These are phyloP conservation scores for Cepphus grylle DNA, from an alignment of 2,113 vertebrate species.

Conservation along the genomic window DNA sequence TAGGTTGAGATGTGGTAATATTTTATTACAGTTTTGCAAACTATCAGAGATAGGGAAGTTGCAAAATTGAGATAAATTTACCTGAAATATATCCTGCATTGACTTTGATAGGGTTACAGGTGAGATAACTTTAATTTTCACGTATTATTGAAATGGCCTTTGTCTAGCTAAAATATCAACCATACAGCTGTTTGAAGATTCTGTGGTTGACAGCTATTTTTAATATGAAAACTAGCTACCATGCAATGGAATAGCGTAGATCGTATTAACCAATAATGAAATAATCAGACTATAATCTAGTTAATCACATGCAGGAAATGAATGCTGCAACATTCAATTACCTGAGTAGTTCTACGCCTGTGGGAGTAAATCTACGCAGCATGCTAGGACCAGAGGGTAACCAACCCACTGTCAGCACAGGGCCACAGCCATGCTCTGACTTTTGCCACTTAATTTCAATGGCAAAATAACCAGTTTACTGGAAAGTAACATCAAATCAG, in stretches of 20 bases:
- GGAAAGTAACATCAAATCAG: neutral
- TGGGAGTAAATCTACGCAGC: neutral
- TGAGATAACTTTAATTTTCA: neutral
- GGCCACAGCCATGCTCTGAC: neutral
- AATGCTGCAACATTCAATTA: neutral
- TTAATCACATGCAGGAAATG: neutral
- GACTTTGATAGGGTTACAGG: neutral
- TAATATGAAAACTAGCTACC: neutral
- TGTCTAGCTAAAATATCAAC: neutral
- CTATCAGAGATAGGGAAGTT: neutral
- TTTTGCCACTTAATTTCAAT: neutral
- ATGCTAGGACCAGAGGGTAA: neutral
- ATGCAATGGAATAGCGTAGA: neutral
- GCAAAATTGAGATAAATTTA: neutral
- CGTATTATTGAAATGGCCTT: neutral
- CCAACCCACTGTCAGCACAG: accelerated
- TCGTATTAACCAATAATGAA: neutral
- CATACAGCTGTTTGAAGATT: neutral
- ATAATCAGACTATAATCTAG: neutral
- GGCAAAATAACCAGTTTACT: neutral
- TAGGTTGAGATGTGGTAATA: neutral
- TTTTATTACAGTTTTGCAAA: neutral
- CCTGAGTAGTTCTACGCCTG: neutral
- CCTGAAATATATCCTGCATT: neutral
- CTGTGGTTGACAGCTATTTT: neutral